Percentiles rank a stretch among this genome's conserved stretches.
phyloP scores from a whole-genome alignment of 92 coral and sea anemone genomes.

The Phenganax stokvisi region DNA sequence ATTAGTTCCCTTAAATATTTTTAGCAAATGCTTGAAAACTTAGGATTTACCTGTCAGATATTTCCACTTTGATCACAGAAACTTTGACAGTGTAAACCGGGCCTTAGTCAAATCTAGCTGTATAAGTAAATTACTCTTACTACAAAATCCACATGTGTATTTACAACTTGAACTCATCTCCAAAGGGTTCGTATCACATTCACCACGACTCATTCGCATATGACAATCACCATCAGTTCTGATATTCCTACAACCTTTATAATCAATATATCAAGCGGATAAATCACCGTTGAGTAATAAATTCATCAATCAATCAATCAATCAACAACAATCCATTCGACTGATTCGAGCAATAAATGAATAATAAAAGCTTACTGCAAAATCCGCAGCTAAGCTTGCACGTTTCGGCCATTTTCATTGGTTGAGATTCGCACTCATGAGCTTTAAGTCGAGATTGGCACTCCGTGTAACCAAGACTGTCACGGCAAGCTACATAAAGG shows the following conservation, averaged over 20 bases:
- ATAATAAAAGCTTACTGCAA: slow-evolving; percentile 16
- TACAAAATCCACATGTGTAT: slow-evolving; percentile 49
- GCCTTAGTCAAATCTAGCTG: background rate
- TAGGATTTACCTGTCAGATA: background rate
- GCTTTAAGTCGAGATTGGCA: background rate
- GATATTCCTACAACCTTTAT: slow-evolving; percentile 16
- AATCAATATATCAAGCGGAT: background rate
- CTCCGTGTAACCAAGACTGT: background rate
- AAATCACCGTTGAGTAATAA: background rate
- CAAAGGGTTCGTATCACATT: slow-evolving; percentile 47
- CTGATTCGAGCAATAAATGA: background rate
- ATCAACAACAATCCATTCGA: background rate
- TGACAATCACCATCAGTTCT: slow-evolving; percentile 29
- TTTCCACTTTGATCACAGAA: slow-evolving; percentile 1
- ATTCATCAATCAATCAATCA: background rate
- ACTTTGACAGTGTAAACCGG: no score
- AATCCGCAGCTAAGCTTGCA: slow-evolving; percentile 36
- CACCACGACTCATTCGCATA: slow-evolving; percentile 38
- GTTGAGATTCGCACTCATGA: slow-evolving; percentile 8
- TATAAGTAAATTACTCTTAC: slow-evolving; percentile 21
- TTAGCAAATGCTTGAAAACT: background rate
- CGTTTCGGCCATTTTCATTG: background rate
- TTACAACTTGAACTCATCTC: slow-evolving; percentile 50
- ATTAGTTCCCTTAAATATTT: no score
- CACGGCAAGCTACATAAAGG: background rate